Base-by-base conservation (phyloP, 2,797 vertebrate species). In the Manis pentadactyla region DNA sequence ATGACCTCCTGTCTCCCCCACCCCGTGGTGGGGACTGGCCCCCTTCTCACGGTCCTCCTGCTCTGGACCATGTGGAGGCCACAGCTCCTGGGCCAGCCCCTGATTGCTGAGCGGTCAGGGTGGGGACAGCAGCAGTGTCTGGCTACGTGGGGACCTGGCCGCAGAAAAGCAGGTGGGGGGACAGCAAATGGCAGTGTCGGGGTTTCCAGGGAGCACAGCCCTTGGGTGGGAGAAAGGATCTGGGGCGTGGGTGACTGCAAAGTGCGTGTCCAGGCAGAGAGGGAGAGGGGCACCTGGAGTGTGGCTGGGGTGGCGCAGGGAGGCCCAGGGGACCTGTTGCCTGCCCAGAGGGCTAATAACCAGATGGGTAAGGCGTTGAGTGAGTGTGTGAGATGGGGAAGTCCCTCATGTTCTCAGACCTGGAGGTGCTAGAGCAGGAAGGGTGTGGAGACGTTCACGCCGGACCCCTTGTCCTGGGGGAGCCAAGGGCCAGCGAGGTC, bases 171-270 rank as follows among this genome's bases (percentile, higher is more conserved):
- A n/a, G 4, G 17, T 7, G 11, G 0, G 3, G 63, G 27, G 10
- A 39, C 0, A 23, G 23, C 4, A 1, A 4, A 4, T 13, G 29
- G 12, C 27, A 12, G 29, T 0, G 0, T 17, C 1, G 53, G 88
- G 69, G 3, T 13, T 59, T 55, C 15, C 31, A 9, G 57, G 84
- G 78, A 19, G 25, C 53, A 0, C 4, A 29, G 53, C 19, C 49
- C 57, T 57, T 25, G 69, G 63, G 39, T 3, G 27, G 71, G 86
- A 71, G 77, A 6, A 51, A 25, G 69, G 53, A 14, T 34, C n/a
- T 17, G 4, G 1, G 57, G 53, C 0, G 0, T 2, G 69, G 74
- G 19, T 0, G 15, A 4, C 1, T 8, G 31, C 25, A 7, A 13
- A 59, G 31, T 57, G 17, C 0, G 3, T 17, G 42, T 23, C 14